Conservation (phyloP, 2,797 vertebrate species). For the Pachyuromys duprasi region DNA sequence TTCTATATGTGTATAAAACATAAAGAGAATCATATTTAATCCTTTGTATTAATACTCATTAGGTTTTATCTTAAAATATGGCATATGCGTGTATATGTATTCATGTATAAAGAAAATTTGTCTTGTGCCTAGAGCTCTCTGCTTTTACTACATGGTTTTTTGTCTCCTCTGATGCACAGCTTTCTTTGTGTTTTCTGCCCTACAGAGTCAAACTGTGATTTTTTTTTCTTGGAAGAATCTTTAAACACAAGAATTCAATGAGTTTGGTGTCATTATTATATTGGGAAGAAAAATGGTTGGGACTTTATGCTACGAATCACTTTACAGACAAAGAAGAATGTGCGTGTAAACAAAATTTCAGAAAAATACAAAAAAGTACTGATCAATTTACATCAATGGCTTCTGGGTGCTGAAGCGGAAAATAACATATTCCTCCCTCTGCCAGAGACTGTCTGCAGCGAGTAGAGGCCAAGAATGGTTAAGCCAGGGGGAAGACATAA, state of each 20-base stretch:
- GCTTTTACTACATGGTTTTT: not conserved
- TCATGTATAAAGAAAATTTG: not conserved
- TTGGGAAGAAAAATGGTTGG: conserved; percentile 67
- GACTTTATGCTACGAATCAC: conserved; percentile 64
- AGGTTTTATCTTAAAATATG: conserved; percentile 11
- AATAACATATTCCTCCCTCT: conserved; percentile 71
- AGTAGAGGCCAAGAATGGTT: conserved; percentile 46
- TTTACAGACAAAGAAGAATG: conserved; percentile 69
- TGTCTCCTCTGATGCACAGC: not conserved
- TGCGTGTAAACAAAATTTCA: conserved; percentile 75
- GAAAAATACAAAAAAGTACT: conserved; percentile 65
- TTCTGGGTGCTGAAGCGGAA: conserved; percentile 73
- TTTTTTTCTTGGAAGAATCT: not conserved
- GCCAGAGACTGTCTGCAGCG: conserved; percentile 32
- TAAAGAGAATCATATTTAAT: not conserved
- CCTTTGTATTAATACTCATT: conserved; percentile 1
- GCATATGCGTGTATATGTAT: not conserved
- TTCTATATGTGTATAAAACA: not conserved
- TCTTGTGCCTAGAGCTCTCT: not conserved
- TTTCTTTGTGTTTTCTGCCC: not conserved
- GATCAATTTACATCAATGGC: conserved; percentile 75
- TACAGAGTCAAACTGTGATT: not conserved
- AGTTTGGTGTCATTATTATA: conserved; percentile 64
- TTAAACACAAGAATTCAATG: conserved; percentile 56
- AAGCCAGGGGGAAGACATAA: conserved; percentile 17